Evolutionary conservation across 2,797 vertebrate genomes (phyloP), one percentile per base, ranked within the genome.

Genomic region (Protonibea diacanthus): DNA sequence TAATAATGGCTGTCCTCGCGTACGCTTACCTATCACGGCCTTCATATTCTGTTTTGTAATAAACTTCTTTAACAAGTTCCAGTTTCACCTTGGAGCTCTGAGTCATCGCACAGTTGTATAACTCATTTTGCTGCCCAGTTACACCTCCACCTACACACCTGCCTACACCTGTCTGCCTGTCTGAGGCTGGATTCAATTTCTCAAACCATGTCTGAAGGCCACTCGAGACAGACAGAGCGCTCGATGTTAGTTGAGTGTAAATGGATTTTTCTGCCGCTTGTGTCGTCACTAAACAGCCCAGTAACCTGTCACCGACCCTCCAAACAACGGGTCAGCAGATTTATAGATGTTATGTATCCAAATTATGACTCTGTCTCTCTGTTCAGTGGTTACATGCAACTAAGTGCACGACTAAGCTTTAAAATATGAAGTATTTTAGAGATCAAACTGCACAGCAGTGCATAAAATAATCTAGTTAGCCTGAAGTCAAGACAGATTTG

Each of bases 31-130:
- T 2, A 33, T 33, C 33, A 8, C 33, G 8, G 33, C 33, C 33
- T 33, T 33, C 7, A 33, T 33, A 33, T 33, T 33, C 7, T 8
- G 7, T 8, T 33, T 33, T 33, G 33, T 42, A 27, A 33, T 8
- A 57, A 40, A 55, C 21, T 42, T 64, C 15, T 45, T 69, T 61
- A 62, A 59, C 27, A 69, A 64, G 59, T 55, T 29, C 17, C 29
- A 25, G 29, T 25, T 66, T 73, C 49, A 60, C 56, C 57, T 65
- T 38, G 14, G 47, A 78, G 61, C 52, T 68, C 70, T 84, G 78
- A 81, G 55, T 77, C 74, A 81, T 62, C 0, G 20, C 9, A 23
- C 44, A 66, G 55, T 78, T 70, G 71, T 42, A 65, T 38, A 75
- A 78, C 71, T 55, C 23, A 13, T 4, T n/a, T 20, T 23, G 58